Base-by-base conservation (phyloP, 2,113 vertebrate genomes). In the Larimichthys crocea region DNA sequence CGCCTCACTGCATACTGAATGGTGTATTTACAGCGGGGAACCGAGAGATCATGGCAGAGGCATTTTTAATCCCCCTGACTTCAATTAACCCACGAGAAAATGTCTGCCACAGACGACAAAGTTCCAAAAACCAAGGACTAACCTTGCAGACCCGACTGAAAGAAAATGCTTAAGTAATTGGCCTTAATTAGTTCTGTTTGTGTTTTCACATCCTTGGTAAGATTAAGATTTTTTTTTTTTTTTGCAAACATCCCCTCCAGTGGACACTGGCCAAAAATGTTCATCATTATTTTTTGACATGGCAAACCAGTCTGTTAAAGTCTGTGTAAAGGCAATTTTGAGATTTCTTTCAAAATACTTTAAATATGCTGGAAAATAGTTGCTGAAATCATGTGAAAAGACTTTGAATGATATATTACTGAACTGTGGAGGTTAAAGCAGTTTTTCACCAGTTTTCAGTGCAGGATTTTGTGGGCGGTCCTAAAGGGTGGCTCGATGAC, bases 81-180 rank as follows among this genome's bases (percentile, higher is more conserved):
- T 93, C 86, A 94, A 93, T 93, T 91, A 93, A 91, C 90, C 90
- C 80, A 44, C 2, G 24, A 79, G 76, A 89, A 86, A 55, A 76
- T 67, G 73, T 86, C 90, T 85, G 85, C 80, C 74, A 86, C 80
- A 3, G 62, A 82, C n/a, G 49, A 87, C 88, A 88, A 84, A 86
- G 73, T 85, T 76, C n/a, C 20, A 55, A 79, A 84, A 88, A 85
- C 62, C 20, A 22, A 80, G 53, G 63, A 73, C 76, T 83, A 83
- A 79, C 84, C 83, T 79, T 22, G 40, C 26, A 61, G 35, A 60
- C 73, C 48, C 72, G 50, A 26, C 49, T n/a, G 20, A 55, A 75
- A 67, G 46, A 60, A 86, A 70, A 73, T 1, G 68, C 70, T 83
- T 62, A 85, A 71, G 24, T 78, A 89, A 85, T 46, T 64, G 70